Conservation (phyloP, 30 jellyfish, hydroid and myxozoan species). For the Cassiopea andromeda region DNA sequence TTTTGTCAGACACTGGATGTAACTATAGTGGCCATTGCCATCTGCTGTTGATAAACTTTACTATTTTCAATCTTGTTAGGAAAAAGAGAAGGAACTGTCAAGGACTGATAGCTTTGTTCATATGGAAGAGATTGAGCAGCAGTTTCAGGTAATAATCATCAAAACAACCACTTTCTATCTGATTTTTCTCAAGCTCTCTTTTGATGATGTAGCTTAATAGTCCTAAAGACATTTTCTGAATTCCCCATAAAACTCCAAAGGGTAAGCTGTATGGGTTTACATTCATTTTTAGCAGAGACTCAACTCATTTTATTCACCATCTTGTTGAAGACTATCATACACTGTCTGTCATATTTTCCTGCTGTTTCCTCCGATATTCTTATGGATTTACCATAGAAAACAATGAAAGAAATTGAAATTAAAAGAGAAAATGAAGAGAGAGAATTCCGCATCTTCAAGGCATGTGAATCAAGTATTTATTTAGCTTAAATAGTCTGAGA, state of each 20-base stretch:
- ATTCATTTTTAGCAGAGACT: no score
- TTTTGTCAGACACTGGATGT: no score
- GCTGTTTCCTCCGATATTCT: background rate
- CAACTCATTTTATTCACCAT: no score
- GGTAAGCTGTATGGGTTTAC: no score
- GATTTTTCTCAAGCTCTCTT: background rate
- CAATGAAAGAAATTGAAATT: constrained; percentile 33
- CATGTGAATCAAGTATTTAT: background rate
- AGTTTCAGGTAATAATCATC: background rate
- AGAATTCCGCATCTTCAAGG: constrained; percentile 27
- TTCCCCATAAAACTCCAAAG: no score
- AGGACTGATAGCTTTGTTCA: background rate
- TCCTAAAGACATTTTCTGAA: no score
- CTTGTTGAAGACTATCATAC: no score
- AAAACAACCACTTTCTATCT: background rate
- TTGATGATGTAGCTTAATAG: no score
- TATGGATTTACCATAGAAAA: constrained; percentile 2
- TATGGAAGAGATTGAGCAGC: constrained; percentile 27
- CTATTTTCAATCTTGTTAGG: background rate
- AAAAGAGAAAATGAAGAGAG: constrained; percentile 29
- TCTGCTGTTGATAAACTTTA: no score
- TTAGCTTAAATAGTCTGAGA: no score
- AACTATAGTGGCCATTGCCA: no score
- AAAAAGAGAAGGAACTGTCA: constrained; percentile 16
- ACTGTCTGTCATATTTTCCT: background rate